Evolutionary conservation across 2,797 vertebrate genomes (phyloP), one percentile per base, ranked within the genome.

Genomic region (Nasua narica): DNA sequence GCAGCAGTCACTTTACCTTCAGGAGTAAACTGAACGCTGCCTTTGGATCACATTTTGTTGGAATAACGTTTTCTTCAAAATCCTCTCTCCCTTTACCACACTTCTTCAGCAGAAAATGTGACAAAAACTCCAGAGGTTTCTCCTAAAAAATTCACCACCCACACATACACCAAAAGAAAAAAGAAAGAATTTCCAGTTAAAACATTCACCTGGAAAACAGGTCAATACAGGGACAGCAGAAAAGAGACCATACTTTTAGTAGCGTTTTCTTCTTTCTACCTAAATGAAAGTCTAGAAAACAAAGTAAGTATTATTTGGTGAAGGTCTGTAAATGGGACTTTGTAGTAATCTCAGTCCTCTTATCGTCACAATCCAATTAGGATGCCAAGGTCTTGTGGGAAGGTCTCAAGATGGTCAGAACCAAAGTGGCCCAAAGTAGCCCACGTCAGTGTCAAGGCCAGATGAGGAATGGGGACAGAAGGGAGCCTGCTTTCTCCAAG

Each of bases 71-170:
- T 40, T 74, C 96, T 84, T 90, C 95, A 72, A 62, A 52, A 46
- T 94, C 78, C 82, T 96, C 69, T 7, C 46, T 92, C 69, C 88
- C 95, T 83, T 95, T 94, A 21, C 84, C 94, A 97, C 97, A 98
- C 96, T 95, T 98, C 69, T 88, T 98, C 95, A 98, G 91, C 40
- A 99, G 98, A 96, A 98, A 94, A n/a, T 7, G 2, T 56, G 98
- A 98, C 7, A 99, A 98, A 95, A 99, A 99, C 96, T 99, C 98
- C 97, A 99, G 13, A 29, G 99, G 98, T 93, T 98, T 98, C 86
- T 98, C 98, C 99, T 99, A 96, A 93, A 97, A 86, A 94, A 9
- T 21, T 7, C 6, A n/a, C 1, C 0, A 4, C 37, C 25, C 1
- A 11, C 52, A 54, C 23, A 58, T 23, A 8, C 62, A 29, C 3